Evolutionary conservation across 1,140 invertebrate species (phyloP), one percentile per base, ranked within the genome.

Genomic region (Bombus superbus): DNA sequence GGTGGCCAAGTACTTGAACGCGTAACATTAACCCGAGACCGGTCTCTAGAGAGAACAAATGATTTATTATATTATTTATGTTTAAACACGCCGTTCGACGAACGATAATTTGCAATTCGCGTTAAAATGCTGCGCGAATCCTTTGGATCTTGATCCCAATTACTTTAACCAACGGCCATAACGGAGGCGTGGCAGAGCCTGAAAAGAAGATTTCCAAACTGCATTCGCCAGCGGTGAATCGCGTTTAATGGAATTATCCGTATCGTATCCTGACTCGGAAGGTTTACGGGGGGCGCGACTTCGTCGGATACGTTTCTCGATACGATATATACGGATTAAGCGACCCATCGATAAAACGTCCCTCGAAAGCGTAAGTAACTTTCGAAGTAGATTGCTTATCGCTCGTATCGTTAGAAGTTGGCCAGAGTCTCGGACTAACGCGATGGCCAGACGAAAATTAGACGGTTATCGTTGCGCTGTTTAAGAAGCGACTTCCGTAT

Each of bases 171-270:
- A n/a, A 42, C 40, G 47, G 47, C 47, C 18, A 53, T 32, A 64
- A 64, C 42, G 28, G 28, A 22, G 59, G n/a, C 76, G 79, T 15
- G 44, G 35, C 32, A 15, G 15, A 35, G 35, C 22, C 15, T 42
- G 79, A 59, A 72, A 72, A 72, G 79, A 72, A 72, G 79, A 81
- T 69, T 72, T n/a, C 66, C 35, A n/a, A 69, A 81, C 62, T 71
- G 28, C 25, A 42, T 22, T 44, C 8, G 64, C n/a, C 69, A 62
- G 13, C 59, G 64, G 35, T 59, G 79, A 28, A 71, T 77, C 72
- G 59, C 53, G 40, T 64, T 76, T 77, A 77, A 83, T 77, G 81
- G 62, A 77, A 83, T 83, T 83, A 83, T 83, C 72, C 22, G 73
- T 77, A 83, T 76, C 40, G 72, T 77, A 66, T 68, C 59, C 28